Conservation (phyloP, 2,113 vertebrate genomes). For the Perca fluviatilis region DNA sequence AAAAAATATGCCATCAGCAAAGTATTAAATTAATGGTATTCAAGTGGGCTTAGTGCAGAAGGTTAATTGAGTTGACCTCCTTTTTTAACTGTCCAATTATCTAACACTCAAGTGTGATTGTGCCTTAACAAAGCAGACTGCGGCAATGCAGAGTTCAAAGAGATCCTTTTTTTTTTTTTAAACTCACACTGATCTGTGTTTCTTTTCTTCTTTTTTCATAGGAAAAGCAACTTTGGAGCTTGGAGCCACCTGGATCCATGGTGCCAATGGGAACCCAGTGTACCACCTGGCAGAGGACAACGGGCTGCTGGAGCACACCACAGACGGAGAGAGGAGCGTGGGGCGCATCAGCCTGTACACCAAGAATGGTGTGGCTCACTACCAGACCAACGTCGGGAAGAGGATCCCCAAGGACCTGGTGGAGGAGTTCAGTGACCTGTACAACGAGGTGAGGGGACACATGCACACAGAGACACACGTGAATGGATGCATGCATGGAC, state of each 20-base stretch:
- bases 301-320: conserved; percentile 95
- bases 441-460: conserved; percentile 91
- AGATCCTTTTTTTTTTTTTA: not conserved
- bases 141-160: not conserved
- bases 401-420: conserved; percentile 98
- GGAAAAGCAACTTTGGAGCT: conserved; percentile 96
- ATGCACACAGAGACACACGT: not conserved
- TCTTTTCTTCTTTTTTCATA: conserved; percentile 51
- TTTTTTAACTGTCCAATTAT: conserved; percentile 24
- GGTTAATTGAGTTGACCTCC: conserved; percentile 29
- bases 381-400: conserved; percentile 93
- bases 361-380: conserved; percentile 97
- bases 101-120: conserved; percentile 7
- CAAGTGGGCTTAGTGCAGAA: conserved; percentile 8
- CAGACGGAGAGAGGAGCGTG: conserved; percentile 92
- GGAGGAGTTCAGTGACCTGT: conserved; percentile 99
- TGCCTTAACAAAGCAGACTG: not conserved
- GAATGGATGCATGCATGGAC: not conserved
- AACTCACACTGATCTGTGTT: not conserved
- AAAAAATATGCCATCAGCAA: conserved; percentile 12
- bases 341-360: conserved; percentile 98
- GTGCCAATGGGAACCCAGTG: conserved; percentile 96
- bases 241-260: conserved; percentile 99
- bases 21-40: conserved; percentile 15
- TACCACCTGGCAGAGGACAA: conserved; percentile 99